Percentiles rank a stretch among this genome's conserved stretches.
phyloP scores from a whole-genome alignment of 2,113 vertebrate species.

The Perognathus longimembris region DNA sequence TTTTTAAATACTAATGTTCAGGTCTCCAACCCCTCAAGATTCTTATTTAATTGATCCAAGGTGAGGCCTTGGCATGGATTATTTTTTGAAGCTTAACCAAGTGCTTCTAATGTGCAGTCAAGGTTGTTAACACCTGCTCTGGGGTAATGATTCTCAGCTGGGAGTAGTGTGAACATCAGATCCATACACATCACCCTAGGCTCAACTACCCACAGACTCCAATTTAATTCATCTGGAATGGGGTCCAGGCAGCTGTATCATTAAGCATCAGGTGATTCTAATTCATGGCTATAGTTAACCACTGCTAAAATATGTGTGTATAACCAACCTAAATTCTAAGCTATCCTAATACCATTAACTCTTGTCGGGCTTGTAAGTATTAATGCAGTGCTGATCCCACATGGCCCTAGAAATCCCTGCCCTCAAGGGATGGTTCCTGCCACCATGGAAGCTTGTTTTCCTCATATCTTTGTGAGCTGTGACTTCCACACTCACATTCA shows the following conservation, averaged over 20 bases:
- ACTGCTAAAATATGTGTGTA: slow-evolving; percentile 29
- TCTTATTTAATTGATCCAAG: slow-evolving; percentile 66
- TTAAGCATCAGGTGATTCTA: slow-evolving; percentile 67
- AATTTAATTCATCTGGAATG: slow-evolving; percentile 73
- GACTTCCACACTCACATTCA: not conserved
- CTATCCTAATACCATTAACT: not conserved
- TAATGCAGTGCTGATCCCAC: not conserved
- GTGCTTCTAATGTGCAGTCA: slow-evolving; percentile 74
- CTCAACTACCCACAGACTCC: slow-evolving; percentile 57
- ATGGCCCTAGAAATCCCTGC: not conserved
- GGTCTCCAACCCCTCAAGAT: slow-evolving; percentile 47
- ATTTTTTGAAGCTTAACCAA: slow-evolving; percentile 80
- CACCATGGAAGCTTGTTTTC: not conserved
- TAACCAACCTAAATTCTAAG: slow-evolving; percentile 28
- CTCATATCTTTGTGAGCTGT: not conserved
- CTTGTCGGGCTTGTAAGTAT: not conserved
- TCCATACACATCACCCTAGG: slow-evolving; percentile 56
- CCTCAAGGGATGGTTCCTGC: not conserved
- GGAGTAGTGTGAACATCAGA: slow-evolving; percentile 40
- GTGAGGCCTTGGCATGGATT: slow-evolving; percentile 46
- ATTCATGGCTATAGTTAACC: slow-evolving; percentile 57
- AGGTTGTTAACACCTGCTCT: slow-evolving; percentile 79
- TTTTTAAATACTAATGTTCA: slow-evolving; percentile 35
- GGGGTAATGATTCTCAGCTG: slow-evolving; percentile 75
- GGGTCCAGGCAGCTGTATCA: slow-evolving; percentile 59